Base-by-base conservation (phyloP, 2,797 vertebrate genomes). In the Catamblyrhynchus diadema region DNA sequence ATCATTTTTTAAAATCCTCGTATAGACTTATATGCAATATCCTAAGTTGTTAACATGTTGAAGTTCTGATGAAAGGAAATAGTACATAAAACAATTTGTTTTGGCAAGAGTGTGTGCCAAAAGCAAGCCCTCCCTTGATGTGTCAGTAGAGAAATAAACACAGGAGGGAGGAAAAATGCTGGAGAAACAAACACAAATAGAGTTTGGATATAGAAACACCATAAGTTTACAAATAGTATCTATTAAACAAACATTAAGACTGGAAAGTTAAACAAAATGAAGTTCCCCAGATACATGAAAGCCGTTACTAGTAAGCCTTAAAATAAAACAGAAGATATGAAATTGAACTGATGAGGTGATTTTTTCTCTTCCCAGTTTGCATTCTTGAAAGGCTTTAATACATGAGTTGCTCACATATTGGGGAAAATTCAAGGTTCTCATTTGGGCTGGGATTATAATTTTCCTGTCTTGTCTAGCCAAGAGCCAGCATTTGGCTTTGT, bases 111-210 rank as follows among this genome's bases (percentile, higher is more conserved):
- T 9, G 53, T 47, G 18, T 95, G 96, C 97, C 96, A 97, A 93
- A 95, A 96, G 81, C 90, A 95, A 95, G 92, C 93, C 90, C 80
- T 98, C 47, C 75, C 96, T 98, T 97, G 97, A 97, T 97, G 97
- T 98, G 97, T 98, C 96, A 97, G 87, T 96, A 92, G 95, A 96
- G 93, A 97, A 97, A 97, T 97, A 98, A 98, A 98, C 95, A 98
- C 65, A 84, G 86, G 86, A 96, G 96, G 81, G 83, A 91, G 77
- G 73, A 91, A 95, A 95, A 97, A 97, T 91, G 78, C 97, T 94
- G 82, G 69, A 93, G 96, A 97, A 97, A 97, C 88, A 96, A 97
- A 97, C 88, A 94, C 79, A 97, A 97, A 97, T 94, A 97, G 90
- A 95, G 92, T 94, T 92, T 93, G 93, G 97, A 91, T 92, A 95